A percentile compares a stretch with the other conserved stretches of the same genome.
Evolutionary conservation across 1,140 invertebrate genomes (phyloP).

Genomic region (Hestina assimilis): DNA sequence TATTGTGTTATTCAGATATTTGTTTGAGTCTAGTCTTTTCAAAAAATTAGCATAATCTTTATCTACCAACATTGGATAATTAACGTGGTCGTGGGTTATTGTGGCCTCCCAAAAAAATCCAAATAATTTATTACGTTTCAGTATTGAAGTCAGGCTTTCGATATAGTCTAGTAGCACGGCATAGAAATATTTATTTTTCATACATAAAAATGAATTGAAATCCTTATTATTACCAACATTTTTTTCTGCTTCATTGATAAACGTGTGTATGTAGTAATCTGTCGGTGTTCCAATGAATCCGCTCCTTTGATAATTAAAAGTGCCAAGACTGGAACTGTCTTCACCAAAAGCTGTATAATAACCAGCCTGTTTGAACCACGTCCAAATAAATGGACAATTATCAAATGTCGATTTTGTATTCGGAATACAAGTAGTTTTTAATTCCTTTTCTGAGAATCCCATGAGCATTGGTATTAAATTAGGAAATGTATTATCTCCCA

Average conservation of each 20-base stretch:
- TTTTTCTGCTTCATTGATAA: slow-evolving; percentile 81
- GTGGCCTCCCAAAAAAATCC: slow-evolving; percentile 88
- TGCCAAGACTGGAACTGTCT: slow-evolving; percentile 84
- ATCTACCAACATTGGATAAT: slow-evolving; percentile 84
- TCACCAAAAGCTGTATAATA: slow-evolving; percentile 89
- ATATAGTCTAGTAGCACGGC: slow-evolving; percentile 80
- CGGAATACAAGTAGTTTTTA: slow-evolving; percentile 79
- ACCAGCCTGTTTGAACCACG: slow-evolving; percentile 83
- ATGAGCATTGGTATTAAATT: slow-evolving; percentile 87
- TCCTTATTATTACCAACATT: slow-evolving; percentile 77
- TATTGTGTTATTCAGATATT: slow-evolving; percentile 82
- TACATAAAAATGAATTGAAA: slow-evolving; percentile 80
- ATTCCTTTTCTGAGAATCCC: slow-evolving; percentile 80
- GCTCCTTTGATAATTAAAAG: slow-evolving; percentile 87
- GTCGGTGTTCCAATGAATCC: slow-evolving; percentile 88
- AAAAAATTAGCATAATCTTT: slow-evolving; percentile 78
- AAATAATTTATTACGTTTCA: slow-evolving; percentile 79
- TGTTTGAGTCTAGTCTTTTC: slow-evolving; percentile 75
- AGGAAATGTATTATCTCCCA: slow-evolving; percentile 89
- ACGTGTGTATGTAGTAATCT: slow-evolving; percentile 89
- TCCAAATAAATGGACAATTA: slow-evolving; percentile 89
- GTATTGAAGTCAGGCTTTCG: slow-evolving; percentile 77
- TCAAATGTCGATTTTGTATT: slow-evolving; percentile 68
- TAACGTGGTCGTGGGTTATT: slow-evolving; percentile 86
- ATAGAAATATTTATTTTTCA: slow-evolving; percentile 79